Base-by-base conservation (phyloP, 2,797 vertebrate genomes). In the Triplophysa bombifrons region DNA sequence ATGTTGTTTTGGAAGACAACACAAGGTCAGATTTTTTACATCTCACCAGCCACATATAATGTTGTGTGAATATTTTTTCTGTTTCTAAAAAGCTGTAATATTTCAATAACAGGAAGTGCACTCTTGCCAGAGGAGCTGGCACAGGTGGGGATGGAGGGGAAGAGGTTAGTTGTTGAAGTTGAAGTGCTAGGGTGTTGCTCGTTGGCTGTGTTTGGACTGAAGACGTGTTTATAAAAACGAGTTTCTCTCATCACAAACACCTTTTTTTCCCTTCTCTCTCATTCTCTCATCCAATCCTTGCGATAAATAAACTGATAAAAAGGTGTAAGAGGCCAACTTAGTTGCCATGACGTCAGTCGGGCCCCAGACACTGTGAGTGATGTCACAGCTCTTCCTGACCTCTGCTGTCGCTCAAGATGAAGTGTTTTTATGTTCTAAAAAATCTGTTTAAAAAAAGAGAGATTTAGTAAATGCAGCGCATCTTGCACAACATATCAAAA, bases 271-370 rank as follows among this genome's bases (percentile, higher is more conserved):
- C 12, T 16, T 48, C 66, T 78, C 34, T 81, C 58, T 74, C 78
- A 65, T 63, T 60, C 65, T 65, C 71, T 72, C 74, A 74, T 78
- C 61, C 75, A 61, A 65, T 78, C 75, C 22, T 16, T 65, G 66
- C 72, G 68, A 79, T 84, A 84, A 84, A 81, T 79, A 82, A 82
- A 67, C 76, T 80, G 76, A 76, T 84, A 79, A 79, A 71, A 72
- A 51, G 66, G 76, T 58, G 83, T 34, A 63, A 70, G 72, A 67
- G 66, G 80, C 41, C 27, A 20, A 30, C n/a, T 44, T 30, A 34
- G 50, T 66, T 65, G 58, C 60, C 73, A 73, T 76, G 80, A 79
- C 77, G 66, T 84, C 79, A 84, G 74, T 27, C 14, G 38, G 66
- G 77, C 72, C 78, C 61, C 82, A 58, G 72, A 60, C 65, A 74